Base-by-base conservation (phyloP, 2,113 vertebrate species). In the Phainopepla nitens region DNA sequence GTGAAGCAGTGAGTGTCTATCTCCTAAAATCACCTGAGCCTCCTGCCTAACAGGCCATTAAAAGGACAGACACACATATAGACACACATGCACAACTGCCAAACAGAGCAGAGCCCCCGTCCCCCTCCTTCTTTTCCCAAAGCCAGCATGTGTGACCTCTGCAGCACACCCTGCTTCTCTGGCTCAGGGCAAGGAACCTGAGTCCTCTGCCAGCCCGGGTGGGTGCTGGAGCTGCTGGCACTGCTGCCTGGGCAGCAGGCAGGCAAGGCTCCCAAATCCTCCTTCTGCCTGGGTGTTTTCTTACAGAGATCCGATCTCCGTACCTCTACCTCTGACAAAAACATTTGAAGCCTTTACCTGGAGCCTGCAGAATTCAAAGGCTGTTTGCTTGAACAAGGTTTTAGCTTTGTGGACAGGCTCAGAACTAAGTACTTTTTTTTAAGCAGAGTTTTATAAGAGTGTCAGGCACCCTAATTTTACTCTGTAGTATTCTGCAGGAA, bases 181-280 rank as follows among this genome's bases (percentile, higher is more conserved):
- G 72, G 95, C 96, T 96, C 85, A 73, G 89, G 93, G 94, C 85
- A 4, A 95, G 92, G 72, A 97, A 87, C 94, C 93, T 65, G 96
- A 97, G 92, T 68, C 92, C 85, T 2, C 18, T 3, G 44, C 77
- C 80, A 57, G 77, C 90, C 76, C 2, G 5, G 87, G 62, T 17
- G 1, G 50, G 36, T 33, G 47, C 76, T 25, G 23, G 62, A 14
- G 3, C 77, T 75, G 91, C 82, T 91, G 93, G 19, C 8, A 2
- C 84, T 80, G 92, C 83, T 88, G 89, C 5, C 65, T 42, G 88
- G 87, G 78, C 87, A 90, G 70, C 62, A 15, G 82, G n/a, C 4
- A 18, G 66, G 35, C 29, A 3, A 35, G 18, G 45, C 49, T 90
- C 87, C 4, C 62, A 77, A 75, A 62, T 35, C 72, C 70, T 90